A percentile compares a stretch with the other conserved stretches of the same genome.
phyloP scores from a whole-genome alignment of 2,888 invertebrate genomes.

The Phymatocera aterrima region DNA sequence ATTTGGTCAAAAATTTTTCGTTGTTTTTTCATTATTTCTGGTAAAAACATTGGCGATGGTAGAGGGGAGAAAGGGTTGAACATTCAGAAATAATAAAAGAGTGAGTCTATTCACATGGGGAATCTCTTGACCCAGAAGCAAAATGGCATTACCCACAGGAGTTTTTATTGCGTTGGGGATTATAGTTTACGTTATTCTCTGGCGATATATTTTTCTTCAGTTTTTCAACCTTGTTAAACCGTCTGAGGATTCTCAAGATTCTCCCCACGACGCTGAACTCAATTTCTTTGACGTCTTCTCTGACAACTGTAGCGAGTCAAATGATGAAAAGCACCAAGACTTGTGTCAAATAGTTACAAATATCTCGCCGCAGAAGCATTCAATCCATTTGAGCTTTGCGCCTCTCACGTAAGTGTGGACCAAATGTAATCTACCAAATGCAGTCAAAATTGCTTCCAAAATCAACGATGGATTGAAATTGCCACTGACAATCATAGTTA shows the following conservation, averaged over 20 bases:
- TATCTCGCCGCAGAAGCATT: not conserved
- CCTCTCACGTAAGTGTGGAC: not conserved
- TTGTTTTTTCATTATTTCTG: not conserved
- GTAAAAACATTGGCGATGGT: not conserved
- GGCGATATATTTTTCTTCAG: slow-evolving; percentile 28
- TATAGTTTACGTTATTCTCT: not conserved
- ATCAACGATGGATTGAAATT: not conserved
- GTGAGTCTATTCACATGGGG: slow-evolving; percentile 13
- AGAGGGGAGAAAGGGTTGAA: not conserved
- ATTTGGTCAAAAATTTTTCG: not conserved
- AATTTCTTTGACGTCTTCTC: not conserved
- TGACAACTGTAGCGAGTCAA: not conserved
- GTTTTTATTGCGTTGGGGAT: slow-evolving; percentile 16
- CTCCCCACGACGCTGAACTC: not conserved
- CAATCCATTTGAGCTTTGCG: not conserved
- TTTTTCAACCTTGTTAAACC: slow-evolving; percentile 13
- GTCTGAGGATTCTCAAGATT: not conserved
- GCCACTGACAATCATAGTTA: not conserved
- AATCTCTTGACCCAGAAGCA: not conserved
- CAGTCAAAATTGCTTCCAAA: not conserved
- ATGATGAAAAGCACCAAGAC: not conserved
- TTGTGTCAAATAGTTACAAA: not conserved
- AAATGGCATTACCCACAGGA: slow-evolving; percentile 7
- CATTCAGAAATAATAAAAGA: not conserved
- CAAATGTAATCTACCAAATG: not conserved